Conservation (phyloP, 2,888 invertebrate species). For the Adineta ricciae region DNA sequence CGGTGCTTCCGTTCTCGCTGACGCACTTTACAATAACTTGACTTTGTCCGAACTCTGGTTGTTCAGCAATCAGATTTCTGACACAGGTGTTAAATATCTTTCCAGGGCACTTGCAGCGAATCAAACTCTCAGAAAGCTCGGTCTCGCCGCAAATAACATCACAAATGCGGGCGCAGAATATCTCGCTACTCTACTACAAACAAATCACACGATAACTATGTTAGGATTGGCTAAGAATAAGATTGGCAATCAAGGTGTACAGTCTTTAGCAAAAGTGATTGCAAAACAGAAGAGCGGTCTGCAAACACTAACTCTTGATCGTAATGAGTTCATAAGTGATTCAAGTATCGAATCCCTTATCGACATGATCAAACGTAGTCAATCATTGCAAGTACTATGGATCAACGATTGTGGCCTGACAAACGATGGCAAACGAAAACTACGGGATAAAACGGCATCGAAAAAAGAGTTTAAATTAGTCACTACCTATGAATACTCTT, state of each 20-base stretch:
- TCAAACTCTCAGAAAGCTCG: neutral
- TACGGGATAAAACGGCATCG: neutral
- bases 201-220: neutral
- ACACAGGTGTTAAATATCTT: neutral
- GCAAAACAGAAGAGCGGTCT: neutral
- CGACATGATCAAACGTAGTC: neutral
- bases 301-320: neutral
- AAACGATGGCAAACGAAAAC: neutral
- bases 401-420: neutral
- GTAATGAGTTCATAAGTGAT: neutral
- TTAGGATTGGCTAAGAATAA: neutral
- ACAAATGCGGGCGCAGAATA: neutral
- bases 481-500: neutral
- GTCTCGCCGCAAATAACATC: neutral
- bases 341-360: neutral
- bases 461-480: neutral
- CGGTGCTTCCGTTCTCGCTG: neutral
- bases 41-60: neutral
- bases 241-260: neutral
- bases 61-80: neutral
- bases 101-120: neutral
- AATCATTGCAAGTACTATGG: neutral
- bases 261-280: neutral
- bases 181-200: neutral
- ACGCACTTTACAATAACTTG: neutral